Percentiles rank a stretch among this genome's conserved stretches.
These are phyloP conservation scores for Lepeophtheirus salmonis DNA, from an alignment of 1,140 invertebrate species.

Conservation along the genomic window DNA sequence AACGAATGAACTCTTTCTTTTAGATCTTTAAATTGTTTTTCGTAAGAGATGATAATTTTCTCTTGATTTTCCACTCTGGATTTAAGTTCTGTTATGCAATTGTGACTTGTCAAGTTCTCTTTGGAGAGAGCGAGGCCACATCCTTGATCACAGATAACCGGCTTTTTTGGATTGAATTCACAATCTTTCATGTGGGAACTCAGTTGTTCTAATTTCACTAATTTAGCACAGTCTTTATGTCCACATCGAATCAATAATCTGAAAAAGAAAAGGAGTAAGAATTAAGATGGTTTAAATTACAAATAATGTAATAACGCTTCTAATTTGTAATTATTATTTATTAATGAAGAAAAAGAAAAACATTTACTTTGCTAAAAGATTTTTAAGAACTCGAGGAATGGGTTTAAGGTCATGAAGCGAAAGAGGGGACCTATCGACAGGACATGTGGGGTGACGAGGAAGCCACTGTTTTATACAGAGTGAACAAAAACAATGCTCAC, in stretches of 20 bases:
- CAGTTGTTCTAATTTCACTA: no score
- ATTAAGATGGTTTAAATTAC: neutral
- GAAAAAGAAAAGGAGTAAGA: neutral
- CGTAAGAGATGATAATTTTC: constrained; percentile 65
- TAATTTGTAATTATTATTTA: neutral
- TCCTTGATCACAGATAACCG: no score
- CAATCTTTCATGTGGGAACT: no score
- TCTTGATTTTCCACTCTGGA: constrained; percentile 47
- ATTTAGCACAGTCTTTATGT: neutral
- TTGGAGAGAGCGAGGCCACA: no score
- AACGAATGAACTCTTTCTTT: no score
- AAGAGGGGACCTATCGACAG: constrained; percentile 70
- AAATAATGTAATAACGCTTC: neutral
- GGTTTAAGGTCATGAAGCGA: constrained; percentile 65
- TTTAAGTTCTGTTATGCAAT: neutral
- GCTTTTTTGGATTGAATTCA: no score
- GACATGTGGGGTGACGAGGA: constrained; percentile 71
- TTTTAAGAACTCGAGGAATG: constrained; percentile 74
- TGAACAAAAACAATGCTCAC: constrained; percentile 87
- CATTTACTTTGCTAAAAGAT: constrained; percentile 53
- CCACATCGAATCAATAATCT: constrained; percentile 9
- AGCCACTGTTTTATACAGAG: constrained; percentile 87
- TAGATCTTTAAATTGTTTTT: constrained; percentile 84
- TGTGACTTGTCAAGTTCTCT: neutral
- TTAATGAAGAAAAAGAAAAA: neutral